A percentile compares a stretch with the other conserved stretches of the same genome.
phyloP scores from a whole-genome alignment of 2,113 vertebrate species.

The Pangasianodon hypophthalmus region DNA sequence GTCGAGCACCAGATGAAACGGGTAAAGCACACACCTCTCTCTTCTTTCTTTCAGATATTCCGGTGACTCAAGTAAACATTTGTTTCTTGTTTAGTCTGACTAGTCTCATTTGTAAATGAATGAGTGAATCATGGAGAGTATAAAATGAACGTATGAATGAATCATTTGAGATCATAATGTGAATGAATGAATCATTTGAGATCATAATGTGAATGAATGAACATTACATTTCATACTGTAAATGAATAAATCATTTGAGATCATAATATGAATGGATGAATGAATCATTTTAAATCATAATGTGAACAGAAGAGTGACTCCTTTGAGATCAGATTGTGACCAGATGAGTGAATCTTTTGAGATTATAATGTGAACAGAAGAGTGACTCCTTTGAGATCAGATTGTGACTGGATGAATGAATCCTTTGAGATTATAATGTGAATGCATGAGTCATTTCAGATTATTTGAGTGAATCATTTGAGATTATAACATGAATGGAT shows the following conservation, averaged over 20 bases:
- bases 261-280: neutral
- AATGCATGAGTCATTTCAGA: neutral
- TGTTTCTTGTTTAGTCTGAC: neutral
- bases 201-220: neutral
- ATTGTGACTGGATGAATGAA: neutral
- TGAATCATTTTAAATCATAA: neutral
- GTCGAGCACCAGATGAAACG: constrained; percentile 84
- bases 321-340: neutral
- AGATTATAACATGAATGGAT: neutral
- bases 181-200: neutral
- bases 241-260: neutral
- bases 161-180: neutral
- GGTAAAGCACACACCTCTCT: constrained; percentile 64
- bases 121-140: neutral
- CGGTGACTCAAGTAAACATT: neutral
- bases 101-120: neutral
- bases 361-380: too few relatives aligned
- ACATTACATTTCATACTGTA: too few relatives aligned
- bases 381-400: too few relatives aligned
- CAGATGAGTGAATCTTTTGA: neutral
- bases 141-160: neutral
- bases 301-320: neutral
- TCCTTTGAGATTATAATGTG: neutral
- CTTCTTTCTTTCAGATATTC: neutral
- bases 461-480: neutral